These are phyloP conservation scores for Corbicula japonica DNA, from an alignment of 2,888 invertebrate species.

Conservation along the genomic window DNA sequence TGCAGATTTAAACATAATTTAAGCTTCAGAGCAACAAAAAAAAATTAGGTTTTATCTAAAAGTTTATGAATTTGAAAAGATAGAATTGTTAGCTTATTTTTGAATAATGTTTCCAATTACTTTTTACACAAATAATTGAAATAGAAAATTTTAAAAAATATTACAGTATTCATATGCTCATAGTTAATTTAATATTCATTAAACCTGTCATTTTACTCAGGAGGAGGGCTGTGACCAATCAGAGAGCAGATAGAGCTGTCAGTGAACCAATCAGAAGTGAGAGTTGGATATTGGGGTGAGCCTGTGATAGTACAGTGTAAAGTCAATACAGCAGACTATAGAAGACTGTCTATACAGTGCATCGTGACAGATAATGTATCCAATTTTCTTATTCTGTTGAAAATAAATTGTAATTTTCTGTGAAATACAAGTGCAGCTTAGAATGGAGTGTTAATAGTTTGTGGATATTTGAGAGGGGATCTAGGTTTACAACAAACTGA, in stretches of 20 bases:
- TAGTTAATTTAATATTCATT: no score
- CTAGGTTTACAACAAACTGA: conserved; percentile 27
- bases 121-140: no score
- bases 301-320: conserved; percentile 22
- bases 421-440: not conserved
- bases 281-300: conserved; percentile 41
- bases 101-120: no score
- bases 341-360: not conserved
- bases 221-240: conserved; percentile 47
- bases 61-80: no score
- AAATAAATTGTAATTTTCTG: not conserved
- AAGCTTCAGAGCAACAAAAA: no score
- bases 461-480: conserved; percentile 30
- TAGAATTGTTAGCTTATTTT: no score
- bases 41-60: no score
- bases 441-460: conserved; percentile 13
- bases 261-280: conserved; percentile 44
- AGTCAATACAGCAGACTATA: not conserved
- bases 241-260: conserved; percentile 13
- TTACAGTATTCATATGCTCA: no score
- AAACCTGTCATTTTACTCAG: conserved; percentile 22
- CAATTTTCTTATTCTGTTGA: not conserved
- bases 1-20: no score
- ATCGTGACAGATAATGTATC: not conserved
- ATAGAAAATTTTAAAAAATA: no score